A percentile compares a stretch with the other conserved stretches of the same genome.
Conservation (phyloP, 2,888 invertebrate species). For the Deilephila porcellus region DNA sequence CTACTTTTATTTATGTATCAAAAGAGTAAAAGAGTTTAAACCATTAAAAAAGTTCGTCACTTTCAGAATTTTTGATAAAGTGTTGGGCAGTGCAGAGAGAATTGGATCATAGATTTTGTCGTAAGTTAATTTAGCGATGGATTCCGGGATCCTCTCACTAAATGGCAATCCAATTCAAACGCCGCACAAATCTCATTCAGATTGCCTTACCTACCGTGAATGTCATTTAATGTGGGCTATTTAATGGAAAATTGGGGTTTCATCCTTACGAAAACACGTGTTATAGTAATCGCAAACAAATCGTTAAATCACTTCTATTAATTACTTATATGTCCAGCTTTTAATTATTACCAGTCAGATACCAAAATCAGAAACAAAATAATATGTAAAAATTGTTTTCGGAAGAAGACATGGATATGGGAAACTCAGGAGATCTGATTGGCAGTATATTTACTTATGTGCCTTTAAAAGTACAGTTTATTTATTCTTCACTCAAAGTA, state of each 20-base stretch:
- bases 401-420: too few species aligned
- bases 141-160: slow-evolving; percentile 54
- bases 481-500: too few species aligned
- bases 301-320: too few species aligned
- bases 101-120: neutral
- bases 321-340: too few species aligned
- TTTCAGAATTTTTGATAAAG: neutral
- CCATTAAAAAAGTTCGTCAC: neutral
- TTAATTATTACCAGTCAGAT: too few species aligned
- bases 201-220: slow-evolving; percentile 44
- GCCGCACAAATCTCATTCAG: slow-evolving; percentile 58
- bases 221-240: slow-evolving; percentile 11
- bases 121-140: slow-evolving; percentile 49
- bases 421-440: too few species aligned
- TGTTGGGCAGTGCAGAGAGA: neutral
- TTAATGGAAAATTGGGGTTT: slow-evolving; percentile 20
- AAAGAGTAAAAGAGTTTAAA: too few species aligned
- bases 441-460: too few species aligned
- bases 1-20: neutral
- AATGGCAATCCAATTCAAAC: slow-evolving; percentile 61
- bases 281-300: neutral
- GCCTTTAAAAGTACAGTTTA: too few species aligned
- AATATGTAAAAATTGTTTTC: too few species aligned
- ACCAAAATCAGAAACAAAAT: too few species aligned
- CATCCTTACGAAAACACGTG: neutral